Conservation (phyloP, 1,140 invertebrate species). For the Chrysoperla carnea region DNA sequence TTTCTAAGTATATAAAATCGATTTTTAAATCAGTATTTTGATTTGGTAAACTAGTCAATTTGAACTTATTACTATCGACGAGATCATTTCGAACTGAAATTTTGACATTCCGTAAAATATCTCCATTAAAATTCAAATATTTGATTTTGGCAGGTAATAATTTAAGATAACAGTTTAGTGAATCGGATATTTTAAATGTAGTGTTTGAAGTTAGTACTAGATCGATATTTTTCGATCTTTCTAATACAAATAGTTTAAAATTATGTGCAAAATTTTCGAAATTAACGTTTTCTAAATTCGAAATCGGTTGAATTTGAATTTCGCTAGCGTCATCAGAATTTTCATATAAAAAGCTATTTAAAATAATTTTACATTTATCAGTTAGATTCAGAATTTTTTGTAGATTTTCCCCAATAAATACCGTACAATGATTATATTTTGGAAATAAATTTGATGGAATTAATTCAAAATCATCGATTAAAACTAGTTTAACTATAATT, state of each 20-base stretch:
- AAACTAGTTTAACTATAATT: background rate
- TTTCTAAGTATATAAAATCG: slow-evolving; percentile 21
- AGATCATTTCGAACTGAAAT: background rate
- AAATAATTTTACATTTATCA: background rate
- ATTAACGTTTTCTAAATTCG: background rate
- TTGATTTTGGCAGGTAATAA: background rate
- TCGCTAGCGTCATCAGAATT: background rate
- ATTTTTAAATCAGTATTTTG: slow-evolving; percentile 27
- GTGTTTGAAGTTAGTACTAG: background rate
- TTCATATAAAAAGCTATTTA: background rate
- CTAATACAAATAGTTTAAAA: background rate
- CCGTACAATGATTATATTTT: slow-evolving; percentile 3
- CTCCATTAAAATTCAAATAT: background rate
- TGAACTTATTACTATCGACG: background rate
- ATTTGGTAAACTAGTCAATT: slow-evolving; percentile 26
- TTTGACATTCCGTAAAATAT: background rate
- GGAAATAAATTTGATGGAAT: too few species aligned
- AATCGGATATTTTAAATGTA: background rate
- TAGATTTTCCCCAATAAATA: background rate
- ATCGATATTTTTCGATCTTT: background rate
- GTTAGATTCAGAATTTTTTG: background rate
- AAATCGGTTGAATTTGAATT: background rate
- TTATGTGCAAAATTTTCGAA: background rate
- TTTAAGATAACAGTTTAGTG: background rate
- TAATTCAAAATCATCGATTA: too few species aligned